Base-by-base conservation (phyloP, 1,140 invertebrate species). In the Procambarus clarkii region DNA sequence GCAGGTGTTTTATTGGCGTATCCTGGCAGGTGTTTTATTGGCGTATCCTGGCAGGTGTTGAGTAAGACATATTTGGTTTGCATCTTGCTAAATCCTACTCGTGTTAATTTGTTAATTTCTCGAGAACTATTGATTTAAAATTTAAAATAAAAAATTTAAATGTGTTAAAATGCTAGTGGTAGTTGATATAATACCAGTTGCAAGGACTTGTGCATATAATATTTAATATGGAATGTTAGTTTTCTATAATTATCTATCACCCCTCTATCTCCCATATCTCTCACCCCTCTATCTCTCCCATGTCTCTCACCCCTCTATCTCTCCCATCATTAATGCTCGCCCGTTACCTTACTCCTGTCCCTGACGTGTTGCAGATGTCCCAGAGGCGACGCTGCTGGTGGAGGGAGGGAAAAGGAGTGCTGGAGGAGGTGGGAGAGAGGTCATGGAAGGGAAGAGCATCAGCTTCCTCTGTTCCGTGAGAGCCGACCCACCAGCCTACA, bases 381-480 rank as follows among this genome's bases (percentile, higher is more conserved):
- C 86, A 24, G 86, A 79, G 54, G 86, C 86, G 50, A 79, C 34
- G 9, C 74, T 87, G 50, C 24, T 54, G 44, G 77, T 78, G 74
- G 86, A 87, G 44, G 86, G 86, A 34, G 86, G 86, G 18, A 18
- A 77, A 2, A 21, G 58, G 15, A 44, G n/a, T 11, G 86, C 13
- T 9, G 86, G 86, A 34, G 76, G 76, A n/a, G n/a, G n/a, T n/a
- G 76, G 76, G 8, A 45, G 44, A 34, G 86, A 87, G 24, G 76
- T 87, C 50, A 60, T 46, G 54, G 86, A 87, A 45, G 76, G 77
- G 8, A 58, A 87, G 76, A 87, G 58, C 34, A 24, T 87, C 4
- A 79, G 48, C 44, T 87, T 87, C 86, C 58, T 87, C n/a, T 87
- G 86, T 50, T 79, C 76, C 50, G 86, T 87, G 50, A 79, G 76